Conservation (phyloP, 2,888 invertebrate species). For the Epinotia ramella region DNA sequence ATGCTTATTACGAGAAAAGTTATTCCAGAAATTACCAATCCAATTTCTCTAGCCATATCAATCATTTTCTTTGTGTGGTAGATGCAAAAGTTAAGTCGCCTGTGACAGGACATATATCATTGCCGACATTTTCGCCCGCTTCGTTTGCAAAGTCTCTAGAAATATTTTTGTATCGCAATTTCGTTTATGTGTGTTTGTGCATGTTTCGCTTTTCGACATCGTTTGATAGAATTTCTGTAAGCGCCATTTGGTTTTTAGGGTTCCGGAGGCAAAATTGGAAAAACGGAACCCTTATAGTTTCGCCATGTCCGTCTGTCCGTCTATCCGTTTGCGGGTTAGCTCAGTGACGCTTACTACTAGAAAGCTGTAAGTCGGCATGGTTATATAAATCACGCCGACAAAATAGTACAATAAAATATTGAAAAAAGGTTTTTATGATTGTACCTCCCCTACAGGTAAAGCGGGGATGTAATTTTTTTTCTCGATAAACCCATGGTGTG, state of each 20-base stretch:
- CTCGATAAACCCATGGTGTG: too few species aligned
- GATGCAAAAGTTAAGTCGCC: slow-evolving; percentile 43
- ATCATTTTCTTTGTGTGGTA: slow-evolving; percentile 40
- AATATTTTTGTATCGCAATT: slow-evolving; percentile 39
- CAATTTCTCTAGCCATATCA: slow-evolving; percentile 36
- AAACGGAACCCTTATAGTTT: too few species aligned
- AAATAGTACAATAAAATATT: too few species aligned
- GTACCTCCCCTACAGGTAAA: too few species aligned
- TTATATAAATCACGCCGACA: too few species aligned
- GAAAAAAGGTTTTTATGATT: too few species aligned
- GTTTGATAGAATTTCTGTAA: slow-evolving; percentile 32
- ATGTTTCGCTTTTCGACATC: slow-evolving; percentile 26
- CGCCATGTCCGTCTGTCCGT: too few species aligned
- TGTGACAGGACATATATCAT: slow-evolving; percentile 44
- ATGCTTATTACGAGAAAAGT: slow-evolving; percentile 30
- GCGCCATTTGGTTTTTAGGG: slow-evolving; percentile 7
- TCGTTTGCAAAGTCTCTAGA: slow-evolving; percentile 29
- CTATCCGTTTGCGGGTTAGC: too few species aligned
- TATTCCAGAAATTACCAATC: slow-evolving; percentile 36
- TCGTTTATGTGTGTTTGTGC: slow-evolving; percentile 30
- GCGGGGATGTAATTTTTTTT: too few species aligned
- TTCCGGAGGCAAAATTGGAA: too few species aligned
- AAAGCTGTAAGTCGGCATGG: too few species aligned
- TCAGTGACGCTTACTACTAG: too few species aligned
- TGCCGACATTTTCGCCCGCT: slow-evolving; percentile 27